A percentile compares a stretch with the other conserved stretches of the same genome.
These are phyloP conservation scores for Argopecten irradians DNA, from an alignment of 1,140 invertebrate species.

Conservation along the genomic window DNA sequence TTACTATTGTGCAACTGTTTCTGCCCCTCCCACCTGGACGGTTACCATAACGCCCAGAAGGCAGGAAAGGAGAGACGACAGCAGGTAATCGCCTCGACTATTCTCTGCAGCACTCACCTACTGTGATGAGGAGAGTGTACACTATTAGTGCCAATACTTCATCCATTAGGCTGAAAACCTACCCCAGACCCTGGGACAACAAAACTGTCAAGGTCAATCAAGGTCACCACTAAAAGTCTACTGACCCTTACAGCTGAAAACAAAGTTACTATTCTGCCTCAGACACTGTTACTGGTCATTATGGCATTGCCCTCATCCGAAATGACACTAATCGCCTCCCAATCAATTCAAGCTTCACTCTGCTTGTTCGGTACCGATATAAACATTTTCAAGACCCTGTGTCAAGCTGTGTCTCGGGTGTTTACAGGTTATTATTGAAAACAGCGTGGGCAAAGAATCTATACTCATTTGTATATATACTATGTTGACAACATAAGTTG, in stretches of 20 bases:
- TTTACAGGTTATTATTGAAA: not conserved
- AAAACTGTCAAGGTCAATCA: slow-evolving; percentile 21
- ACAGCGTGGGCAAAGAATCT: not conserved
- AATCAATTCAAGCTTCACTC: not conserved
- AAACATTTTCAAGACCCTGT: slow-evolving; percentile 14
- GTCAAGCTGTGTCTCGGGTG: not conserved
- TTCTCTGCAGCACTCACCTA: not conserved
- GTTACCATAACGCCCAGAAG: not conserved
- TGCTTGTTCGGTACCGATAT: not conserved
- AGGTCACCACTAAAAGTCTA: not conserved
- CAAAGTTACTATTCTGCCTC: not conserved
- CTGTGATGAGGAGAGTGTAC: not conserved
- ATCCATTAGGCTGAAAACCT: not conserved
- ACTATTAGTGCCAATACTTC: not conserved
- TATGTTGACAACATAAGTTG: not conserved
- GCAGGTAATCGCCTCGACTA: not conserved
- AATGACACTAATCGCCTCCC: not conserved
- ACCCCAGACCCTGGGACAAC: not conserved
- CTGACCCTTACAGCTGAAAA: not conserved
- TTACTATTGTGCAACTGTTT: not conserved
- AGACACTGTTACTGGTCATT: not conserved
- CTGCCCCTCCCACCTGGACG: not conserved
- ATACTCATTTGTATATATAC: not conserved
- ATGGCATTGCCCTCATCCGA: not conserved
- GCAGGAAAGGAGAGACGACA: not conserved